Evolutionary conservation across 2,113 vertebrate genomes (phyloP), one percentile per base, ranked within the genome.

Genomic region (Cervus canadensis): DNA sequence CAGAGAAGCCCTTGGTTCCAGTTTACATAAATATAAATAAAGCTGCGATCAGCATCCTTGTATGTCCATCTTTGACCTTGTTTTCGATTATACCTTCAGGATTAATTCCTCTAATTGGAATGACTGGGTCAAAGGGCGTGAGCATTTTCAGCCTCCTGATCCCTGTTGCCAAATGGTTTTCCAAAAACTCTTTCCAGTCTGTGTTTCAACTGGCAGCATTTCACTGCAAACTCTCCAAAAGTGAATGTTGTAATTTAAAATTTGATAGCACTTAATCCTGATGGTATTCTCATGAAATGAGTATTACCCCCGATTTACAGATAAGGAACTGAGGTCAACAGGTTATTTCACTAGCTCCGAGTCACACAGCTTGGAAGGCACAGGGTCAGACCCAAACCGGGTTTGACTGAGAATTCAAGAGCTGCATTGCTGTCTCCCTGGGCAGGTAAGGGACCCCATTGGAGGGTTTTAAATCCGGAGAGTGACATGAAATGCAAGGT

Each of bases 181-280:
- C 88, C 62, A 45, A 79, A 87, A 90, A 64, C 16, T n/a, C 15
- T 43, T 76, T 93, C 43, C 14, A 62, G 12, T 25, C 52, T 74
- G 1, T 40, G 56, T 93, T 96, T 64, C 26, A 81, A 1, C 52
- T 48, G 84, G 25, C 74, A 74, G 26, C 10, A 5, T 84, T 78
- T 91, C 7, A 23, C 54, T 43, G 30, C 30, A 2, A 23, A 43
- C 14, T 88, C 92, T 81, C 60, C 89, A 88, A 86, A 79, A 89
- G 36, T 71, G 25, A 60, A 56, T 8, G 26, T 30, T 91, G 30
- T 87, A 11, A 71, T 82, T 52, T 85, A 92, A 88, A 94, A 88
- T 74, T 40, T 28, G 45, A 25, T 43, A 36, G 85, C 50, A 71
- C 7, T 85, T 79, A 71, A 78, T 92, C 50, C 67, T 89, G 17